Percentiles rank a stretch among this genome's conserved stretches.
These are phyloP conservation scores for Nemapogon koenigi DNA, from an alignment of 2,888 invertebrate species.

Conservation along the genomic window DNA sequence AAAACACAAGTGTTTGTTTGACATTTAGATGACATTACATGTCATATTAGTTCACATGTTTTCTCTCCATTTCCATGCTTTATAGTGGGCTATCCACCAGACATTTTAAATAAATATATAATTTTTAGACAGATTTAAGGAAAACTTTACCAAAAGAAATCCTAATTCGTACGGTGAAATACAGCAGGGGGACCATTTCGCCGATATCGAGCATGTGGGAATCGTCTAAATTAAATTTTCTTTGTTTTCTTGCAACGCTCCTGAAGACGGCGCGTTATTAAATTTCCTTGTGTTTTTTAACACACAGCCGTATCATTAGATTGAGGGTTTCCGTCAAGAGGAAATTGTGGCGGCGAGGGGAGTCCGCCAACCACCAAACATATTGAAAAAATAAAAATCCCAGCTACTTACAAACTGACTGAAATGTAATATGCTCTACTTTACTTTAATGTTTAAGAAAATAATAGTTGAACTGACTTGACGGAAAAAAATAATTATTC, in stretches of 20 bases:
- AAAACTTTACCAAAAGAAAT: no score
- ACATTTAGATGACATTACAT: no score
- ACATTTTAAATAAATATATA: no score
- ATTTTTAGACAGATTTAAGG: no score
- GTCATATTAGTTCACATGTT: no score
- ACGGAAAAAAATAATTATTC: no score
- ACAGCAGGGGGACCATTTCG: no score
- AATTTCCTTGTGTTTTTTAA: slow-evolving; percentile 67
- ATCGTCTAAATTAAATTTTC: slow-evolving; percentile 63
- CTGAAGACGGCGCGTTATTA: slow-evolving; percentile 53
- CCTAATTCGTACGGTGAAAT: no score
- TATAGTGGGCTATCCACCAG: no score
- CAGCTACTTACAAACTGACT: slow-evolving; percentile 40
- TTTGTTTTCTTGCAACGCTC: slow-evolving; percentile 38
- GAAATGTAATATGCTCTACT: slow-evolving; percentile 34
- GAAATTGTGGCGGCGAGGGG: slow-evolving; percentile 55
- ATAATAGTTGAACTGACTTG: no score
- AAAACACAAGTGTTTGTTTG: no score
- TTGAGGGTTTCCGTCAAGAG: slow-evolving; percentile 65
- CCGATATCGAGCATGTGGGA: slow-evolving; percentile 62
- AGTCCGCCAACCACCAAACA: slow-evolving; percentile 55
- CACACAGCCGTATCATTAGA: slow-evolving; percentile 64
- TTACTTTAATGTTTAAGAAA: neutral
- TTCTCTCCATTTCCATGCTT: no score
- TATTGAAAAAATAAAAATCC: slow-evolving; percentile 65